Evolutionary conservation across 2,113 vertebrate species (phyloP), one percentile per base, ranked within the genome.

Genomic region (Vidua chalybeata): DNA sequence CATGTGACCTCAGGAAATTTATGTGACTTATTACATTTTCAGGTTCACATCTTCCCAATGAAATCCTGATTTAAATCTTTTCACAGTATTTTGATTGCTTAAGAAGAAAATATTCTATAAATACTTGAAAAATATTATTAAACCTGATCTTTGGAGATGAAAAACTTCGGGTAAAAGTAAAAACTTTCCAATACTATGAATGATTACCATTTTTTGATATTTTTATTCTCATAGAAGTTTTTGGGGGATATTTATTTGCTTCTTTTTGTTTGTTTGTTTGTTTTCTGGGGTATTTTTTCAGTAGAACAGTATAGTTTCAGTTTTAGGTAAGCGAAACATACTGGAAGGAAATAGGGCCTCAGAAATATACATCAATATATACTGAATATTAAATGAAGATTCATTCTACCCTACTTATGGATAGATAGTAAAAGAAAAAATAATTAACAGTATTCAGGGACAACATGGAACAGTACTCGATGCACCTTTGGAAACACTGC

Each of bases 161-260:
- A 85, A 88, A 76, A 41, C 11, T 51, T 13, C 2, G 2, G 8
- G 7, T 31, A 61, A 72, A 87, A 79, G 23, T 9, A 33, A 87
- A 78, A 83, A 10, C 4, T 17, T 56, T 55, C 39, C 55, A 37
- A 67, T 49, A n/a, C 3, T 51, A n/a, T 11, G 15, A 63, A 67
- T 48, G 3, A 27, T 21, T 64, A 59, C 4, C 1, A 33, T 7
- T 22, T 66, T 72, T 59, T 2, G 5, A 4, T 51, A 8, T 9
- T 63, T 87, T 56, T 67, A 2, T 69, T 83, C 17, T 55, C 22
- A 26, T 5, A 51, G 26, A 2, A 39, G 18, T 80, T 91, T 66
- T 8, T 4, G 4, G 13, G 7, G 2, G 15, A 6, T 4, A 3
- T 43, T 55, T 51, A 4, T 7, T 56, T 22, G 3, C 2, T 19